Evolutionary conservation across 2,888 invertebrate genomes (phyloP), one percentile per base, ranked within the genome.

Genomic region (Platycheirus rosarum): DNA sequence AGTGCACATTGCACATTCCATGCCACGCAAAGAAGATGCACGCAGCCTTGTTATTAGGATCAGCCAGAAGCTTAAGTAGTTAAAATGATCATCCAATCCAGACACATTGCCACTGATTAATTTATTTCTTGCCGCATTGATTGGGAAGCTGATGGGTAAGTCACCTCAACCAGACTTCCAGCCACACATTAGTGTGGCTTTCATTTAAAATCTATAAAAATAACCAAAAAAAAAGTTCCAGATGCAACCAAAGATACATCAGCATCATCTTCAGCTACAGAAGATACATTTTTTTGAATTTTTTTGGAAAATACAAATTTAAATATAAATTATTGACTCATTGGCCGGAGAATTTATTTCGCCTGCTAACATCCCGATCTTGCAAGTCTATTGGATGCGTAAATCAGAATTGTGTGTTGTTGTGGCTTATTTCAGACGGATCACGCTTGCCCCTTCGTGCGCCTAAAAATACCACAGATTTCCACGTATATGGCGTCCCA

Each of bases 251-350:
- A 6, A 11, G 7, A 32, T 32, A 32, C 26, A 44, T 16, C 40
- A 16, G 0, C n/a, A n/a, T n/a, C n/a, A n/a, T n/a, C n/a, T n/a
- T n/a, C n/a, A n/a, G n/a, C n/a, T n/a, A 26, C n/a, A 42, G 14
- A 40, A 69, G 66, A 79, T 55, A 68, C 60, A 73, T 26, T 18
- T 29, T 18, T 49, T 20, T 29, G 4, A n/a, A n/a, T n/a, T n/a
- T 18, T 51, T 20, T 35, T 3, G 11, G 13, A 40, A 49, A 57
- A 69, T 60, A 60, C 60, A 80, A 71, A 66, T 71, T 53, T 82
- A 82, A 82, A 73, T 82, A 57, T 82, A 82, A 82, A 82, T 77
- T 77, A 82, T 82, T 82, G 82, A 82, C 82, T 82, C 82, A 82
- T 77, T 82, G 82, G 77, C 66, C 76, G 55, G 77, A 77, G 82